Evolutionary conservation across 2,113 vertebrate genomes (phyloP).

Genomic region (Nothocercus julius): DNA sequence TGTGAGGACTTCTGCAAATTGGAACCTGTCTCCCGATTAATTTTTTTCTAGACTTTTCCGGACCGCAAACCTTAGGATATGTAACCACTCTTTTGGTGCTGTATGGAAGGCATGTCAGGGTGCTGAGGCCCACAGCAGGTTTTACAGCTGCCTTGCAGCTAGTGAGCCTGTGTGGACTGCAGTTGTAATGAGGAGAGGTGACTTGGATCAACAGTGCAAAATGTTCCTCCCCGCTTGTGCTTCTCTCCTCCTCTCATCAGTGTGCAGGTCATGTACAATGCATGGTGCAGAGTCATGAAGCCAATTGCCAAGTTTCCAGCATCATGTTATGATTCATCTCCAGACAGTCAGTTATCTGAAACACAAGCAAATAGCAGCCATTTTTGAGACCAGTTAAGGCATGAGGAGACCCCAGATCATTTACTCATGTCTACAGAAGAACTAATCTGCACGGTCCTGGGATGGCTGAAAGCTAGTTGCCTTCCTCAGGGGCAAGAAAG

Average conservation of each 20-base stretch:
- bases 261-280: constrained; percentile 11
- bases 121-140: neutral
- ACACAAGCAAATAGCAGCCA: neutral
- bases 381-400: neutral
- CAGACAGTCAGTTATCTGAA: neutral
- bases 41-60: neutral
- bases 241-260: neutral
- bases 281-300: constrained; percentile 5
- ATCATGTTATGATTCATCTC: constrained; percentile 9
- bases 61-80: neutral
- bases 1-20: neutral
- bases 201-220: neutral
- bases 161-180: neutral
- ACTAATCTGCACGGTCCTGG: neutral
- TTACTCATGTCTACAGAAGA: neutral
- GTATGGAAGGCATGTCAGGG: neutral
- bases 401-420: neutral
- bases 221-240: neutral
- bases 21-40: neutral
- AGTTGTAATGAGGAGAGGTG: neutral
- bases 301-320: constrained; percentile 20
- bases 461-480: neutral
- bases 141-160: neutral
- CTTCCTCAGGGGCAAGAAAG: neutral
- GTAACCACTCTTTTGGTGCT: neutral